Conservation (phyloP, 2,888 invertebrate species). For the Cremastinae sp. region DNA sequence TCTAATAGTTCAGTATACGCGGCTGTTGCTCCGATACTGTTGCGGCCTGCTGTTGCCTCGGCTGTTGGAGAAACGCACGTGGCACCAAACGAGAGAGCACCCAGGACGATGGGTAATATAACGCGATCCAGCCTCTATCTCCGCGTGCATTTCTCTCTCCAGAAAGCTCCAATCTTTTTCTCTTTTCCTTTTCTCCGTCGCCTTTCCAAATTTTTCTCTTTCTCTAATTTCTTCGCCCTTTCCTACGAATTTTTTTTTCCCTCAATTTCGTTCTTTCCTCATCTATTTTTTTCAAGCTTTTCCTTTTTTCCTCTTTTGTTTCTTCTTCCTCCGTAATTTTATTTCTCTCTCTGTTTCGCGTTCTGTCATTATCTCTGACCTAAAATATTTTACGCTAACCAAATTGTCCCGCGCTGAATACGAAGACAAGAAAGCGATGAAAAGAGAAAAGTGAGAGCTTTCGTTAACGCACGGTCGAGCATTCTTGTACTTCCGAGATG, state of each 20-base stretch:
- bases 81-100: slow-evolving; percentile 44
- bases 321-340: not conserved
- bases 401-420: slow-evolving; percentile 60
- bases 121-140: slow-evolving; percentile 18
- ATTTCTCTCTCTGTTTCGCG: not conserved
- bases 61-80: slow-evolving; percentile 31
- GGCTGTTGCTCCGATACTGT: slow-evolving; percentile 27
- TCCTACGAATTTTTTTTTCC: too few species aligned
- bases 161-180: not conserved
- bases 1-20: slow-evolving; percentile 30
- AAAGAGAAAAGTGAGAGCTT: slow-evolving; percentile 11
- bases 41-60: slow-evolving; percentile 37
- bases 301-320: not conserved
- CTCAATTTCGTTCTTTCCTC: not conserved
- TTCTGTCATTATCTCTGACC: slow-evolving; percentile 8
- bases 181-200: not conserved
- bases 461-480: slow-evolving; percentile 1
- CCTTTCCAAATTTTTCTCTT: not conserved
- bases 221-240: not conserved
- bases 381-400: slow-evolving; percentile 51
- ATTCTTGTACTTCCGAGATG: not conserved
- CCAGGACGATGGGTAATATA: slow-evolving; percentile 43
- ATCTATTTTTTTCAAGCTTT: not conserved
- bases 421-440: slow-evolving; percentile 48
- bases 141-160: slow-evolving; percentile 2